Conservation (phyloP, 2,113 vertebrate species). For the Sander lucioperca region DNA sequence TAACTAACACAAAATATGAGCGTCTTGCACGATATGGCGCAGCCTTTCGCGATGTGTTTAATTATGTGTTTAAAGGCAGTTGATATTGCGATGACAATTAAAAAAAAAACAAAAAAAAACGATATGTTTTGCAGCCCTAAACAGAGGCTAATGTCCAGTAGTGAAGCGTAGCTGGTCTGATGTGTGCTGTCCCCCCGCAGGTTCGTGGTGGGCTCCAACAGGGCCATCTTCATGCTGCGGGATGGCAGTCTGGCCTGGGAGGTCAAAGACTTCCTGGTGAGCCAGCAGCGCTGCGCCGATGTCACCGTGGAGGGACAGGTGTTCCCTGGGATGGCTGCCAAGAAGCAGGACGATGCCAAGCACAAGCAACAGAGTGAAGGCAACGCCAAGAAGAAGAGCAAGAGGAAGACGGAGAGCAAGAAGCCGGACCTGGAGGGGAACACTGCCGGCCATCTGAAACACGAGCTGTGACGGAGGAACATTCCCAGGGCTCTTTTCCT, state of each 20-base stretch:
- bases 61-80: no score
- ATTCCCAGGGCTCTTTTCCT: neutral
- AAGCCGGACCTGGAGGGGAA: slow-evolving; percentile 80
- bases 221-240: slow-evolving; percentile 97
- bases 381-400: slow-evolving; percentile 85
- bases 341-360: slow-evolving; percentile 63
- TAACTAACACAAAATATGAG: no score
- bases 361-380: slow-evolving; percentile 83
- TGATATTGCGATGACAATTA: no score
- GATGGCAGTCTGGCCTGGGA: slow-evolving; percentile 97
- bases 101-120: no score
- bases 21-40: no score
- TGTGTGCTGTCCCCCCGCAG: slow-evolving; percentile 68
- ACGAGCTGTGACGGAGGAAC: slow-evolving; percentile 86
- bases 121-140: no score
- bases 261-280: slow-evolving; percentile 94
- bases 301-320: slow-evolving; percentile 98
- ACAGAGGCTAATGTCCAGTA: no score
- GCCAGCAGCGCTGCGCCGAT: slow-evolving; percentile 92
- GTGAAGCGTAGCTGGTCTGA: neutral
- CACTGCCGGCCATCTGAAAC: slow-evolving; percentile 78
- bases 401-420: slow-evolving; percentile 80
- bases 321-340: slow-evolving; percentile 90
- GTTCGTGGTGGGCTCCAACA: slow-evolving; percentile 97
- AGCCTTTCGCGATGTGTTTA: no score